Base-by-base conservation (phyloP, 2,797 vertebrate genomes). In the Decapterus maruadsi region DNA sequence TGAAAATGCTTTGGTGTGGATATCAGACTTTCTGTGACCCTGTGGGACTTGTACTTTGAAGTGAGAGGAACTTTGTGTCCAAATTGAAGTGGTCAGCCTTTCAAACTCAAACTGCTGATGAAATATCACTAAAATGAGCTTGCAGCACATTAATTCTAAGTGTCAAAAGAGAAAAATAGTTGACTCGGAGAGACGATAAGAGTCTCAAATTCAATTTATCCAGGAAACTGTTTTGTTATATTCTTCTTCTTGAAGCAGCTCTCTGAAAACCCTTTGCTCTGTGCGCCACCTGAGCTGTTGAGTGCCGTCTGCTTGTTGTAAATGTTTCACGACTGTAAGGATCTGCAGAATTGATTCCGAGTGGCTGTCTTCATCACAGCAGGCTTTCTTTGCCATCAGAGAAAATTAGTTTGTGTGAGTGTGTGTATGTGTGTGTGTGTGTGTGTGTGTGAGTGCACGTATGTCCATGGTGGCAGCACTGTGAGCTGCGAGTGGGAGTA, bases 401-500 rank as follows among this genome's bases (percentile, higher is more conserved):
- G 16, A 63, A 48, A 48, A 22, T 55, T 16, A 63, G 67, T 69
- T 43, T 50, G 10, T 40, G n/a, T 53, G 31, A 34, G 5, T 34
- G 31, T 34, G 45, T 51, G 43, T 38, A 36, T 40, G 29, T 66
- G 64, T 57, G 75, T 51, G 56, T 20, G 56, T 73, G 48, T 34
- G 16, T 29, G n/a, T 36, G 45, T 56, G 55, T 22, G n/a, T 36
- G 45, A 50, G 55, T 22, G 42, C 38, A 20, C 61, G 63, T 56
- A 65, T 56, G 57, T 40, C 3, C 60, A 31, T 34, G 60, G 26
- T 61, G n/a, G 72, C 31, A 66, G 65, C 34, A 72, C 78, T 77
- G 78, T 69, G 70, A 82, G 58, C 82, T 50, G 51, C 73, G 84
- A 80, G 86, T 90, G 77, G 86, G 87, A 82, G 86, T 79, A 42